A percentile compares a stretch with the other conserved stretches of the same genome.
These are phyloP conservation scores for Lycodopsis pacificus DNA, from an alignment of 2,797 vertebrate species.

Conservation along the genomic window DNA sequence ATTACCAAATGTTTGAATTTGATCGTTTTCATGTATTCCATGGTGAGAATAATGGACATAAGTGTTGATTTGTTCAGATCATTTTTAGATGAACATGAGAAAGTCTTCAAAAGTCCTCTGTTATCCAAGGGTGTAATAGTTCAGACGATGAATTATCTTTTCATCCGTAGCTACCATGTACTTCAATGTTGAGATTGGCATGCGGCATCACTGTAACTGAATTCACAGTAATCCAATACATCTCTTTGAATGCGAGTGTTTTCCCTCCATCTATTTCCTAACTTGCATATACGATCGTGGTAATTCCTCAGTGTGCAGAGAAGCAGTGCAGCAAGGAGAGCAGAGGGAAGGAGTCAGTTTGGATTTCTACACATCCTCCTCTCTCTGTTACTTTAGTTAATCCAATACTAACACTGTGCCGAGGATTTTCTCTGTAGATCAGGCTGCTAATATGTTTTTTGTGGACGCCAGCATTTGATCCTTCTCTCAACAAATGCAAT, in stretches of 20 bases:
- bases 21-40: constrained; percentile 56
- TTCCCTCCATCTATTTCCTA: constrained; percentile 32
- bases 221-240: constrained; percentile 66
- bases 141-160: constrained; percentile 49
- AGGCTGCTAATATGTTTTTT: constrained; percentile 93
- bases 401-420: constrained; percentile 84
- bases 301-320: constrained; percentile 53
- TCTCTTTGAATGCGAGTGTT: constrained; percentile 41
- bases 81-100: constrained; percentile 45
- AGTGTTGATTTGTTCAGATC: constrained; percentile 61
- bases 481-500: constrained; percentile 93
- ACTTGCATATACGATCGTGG: constrained; percentile 42
- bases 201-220: constrained; percentile 37
- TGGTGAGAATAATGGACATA: constrained; percentile 54
- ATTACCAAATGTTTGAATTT: constrained; percentile 67
- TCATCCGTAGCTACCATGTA: constrained; percentile 36
- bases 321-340: constrained; percentile 44
- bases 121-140: constrained; percentile 51
- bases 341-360: constrained; percentile 67
- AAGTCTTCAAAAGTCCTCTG: constrained; percentile 43
- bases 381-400: constrained; percentile 76
- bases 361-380: constrained; percentile 70
- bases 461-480: constrained; percentile 89
- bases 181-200: constrained; percentile 58
- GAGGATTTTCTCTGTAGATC: constrained; percentile 84